Evolutionary conservation across 2,888 invertebrate genomes (phyloP).

Genomic region (Bembecia ichneumoniformis): DNA sequence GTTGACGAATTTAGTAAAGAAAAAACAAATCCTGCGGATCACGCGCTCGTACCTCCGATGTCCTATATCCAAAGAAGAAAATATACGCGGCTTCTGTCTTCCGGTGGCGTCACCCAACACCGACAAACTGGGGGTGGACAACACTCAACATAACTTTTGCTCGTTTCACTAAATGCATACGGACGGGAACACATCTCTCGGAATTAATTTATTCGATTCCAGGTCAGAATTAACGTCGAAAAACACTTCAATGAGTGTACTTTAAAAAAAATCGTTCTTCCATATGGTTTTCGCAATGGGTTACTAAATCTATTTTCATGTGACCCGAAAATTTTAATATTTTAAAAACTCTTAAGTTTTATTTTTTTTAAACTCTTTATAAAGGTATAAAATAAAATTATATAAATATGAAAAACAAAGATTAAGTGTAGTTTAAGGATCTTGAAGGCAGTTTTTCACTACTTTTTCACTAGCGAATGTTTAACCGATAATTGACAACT

Average conservation of each 20-base stretch:
- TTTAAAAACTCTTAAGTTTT: no score
- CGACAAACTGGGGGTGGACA: slow-evolving; percentile 46
- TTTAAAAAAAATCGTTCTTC: no score
- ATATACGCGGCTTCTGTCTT: slow-evolving; percentile 66
- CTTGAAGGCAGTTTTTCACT: no score
- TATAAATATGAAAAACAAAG: no score
- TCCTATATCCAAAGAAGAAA: slow-evolving; percentile 61
- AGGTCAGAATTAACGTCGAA: background rate
- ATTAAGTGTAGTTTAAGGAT: no score
- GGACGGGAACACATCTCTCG: background rate
- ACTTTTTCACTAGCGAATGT: no score
- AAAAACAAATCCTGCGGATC: background rate
- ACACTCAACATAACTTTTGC: slow-evolving; percentile 22
- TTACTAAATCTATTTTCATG: no score
- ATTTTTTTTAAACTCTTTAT: no score
- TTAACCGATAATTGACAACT: no score
- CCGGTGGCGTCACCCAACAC: slow-evolving; percentile 62
- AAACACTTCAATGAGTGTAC: background rate
- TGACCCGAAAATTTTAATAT: no score
- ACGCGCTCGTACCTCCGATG: slow-evolving; percentile 51
- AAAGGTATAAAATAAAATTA: no score
- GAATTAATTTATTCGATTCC: background rate
- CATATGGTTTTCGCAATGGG: no score
- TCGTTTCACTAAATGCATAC: slow-evolving; percentile 10
- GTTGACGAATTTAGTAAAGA: background rate